Evolutionary conservation across 1,140 invertebrate genomes (phyloP), one percentile per base, ranked within the genome.

Genomic region (Berghia stephanieae): DNA sequence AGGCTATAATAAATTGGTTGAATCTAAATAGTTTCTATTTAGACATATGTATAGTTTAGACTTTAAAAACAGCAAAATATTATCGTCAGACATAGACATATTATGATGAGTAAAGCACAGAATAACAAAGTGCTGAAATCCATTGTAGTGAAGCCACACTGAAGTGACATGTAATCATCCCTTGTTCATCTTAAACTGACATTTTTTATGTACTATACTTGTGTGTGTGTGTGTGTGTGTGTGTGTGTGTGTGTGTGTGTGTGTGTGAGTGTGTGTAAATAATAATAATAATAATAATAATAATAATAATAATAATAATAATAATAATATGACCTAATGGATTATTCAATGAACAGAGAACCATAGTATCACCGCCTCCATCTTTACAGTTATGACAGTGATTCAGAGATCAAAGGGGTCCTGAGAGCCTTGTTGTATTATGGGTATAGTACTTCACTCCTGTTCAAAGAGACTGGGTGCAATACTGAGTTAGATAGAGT

Each of bases 141-240:
- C 21, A 60, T 27, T 60, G 55, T 6, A 6, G 21, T 27, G 55
- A 21, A 6, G 34, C 8, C 24, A 60, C 24, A 60, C 4, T 60
- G 21, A 8, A 8, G 34, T 6, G 34, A 27, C 34, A 27, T 60
- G 55, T 21, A n/a, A 60, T 27, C 24, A 60, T 60, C 5, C 55
- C n/a, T n/a, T n/a, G n/a, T n/a, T n/a, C 24, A 31, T 60, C 5
- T 6, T 6, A 60, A 4, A 21, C 5, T 60, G 34, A 4, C 4
- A 60, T 27, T 27, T 60, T 6, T 27, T 21, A 60, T 60, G 21
- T 31, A 27, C n/a, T 4, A 60, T 6, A 60, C 21, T 13, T 66
- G 6, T 66, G 60, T 66, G 60, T 66, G 60, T 66, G 6, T 66
- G 60, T 31, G 60, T 66, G 60, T 27, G 24, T 66, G 60, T 27